These are phyloP conservation scores for Drosophila asahinai DNA, from an alignment of 1,140 invertebrate genomes.

Conservation along the genomic window DNA sequence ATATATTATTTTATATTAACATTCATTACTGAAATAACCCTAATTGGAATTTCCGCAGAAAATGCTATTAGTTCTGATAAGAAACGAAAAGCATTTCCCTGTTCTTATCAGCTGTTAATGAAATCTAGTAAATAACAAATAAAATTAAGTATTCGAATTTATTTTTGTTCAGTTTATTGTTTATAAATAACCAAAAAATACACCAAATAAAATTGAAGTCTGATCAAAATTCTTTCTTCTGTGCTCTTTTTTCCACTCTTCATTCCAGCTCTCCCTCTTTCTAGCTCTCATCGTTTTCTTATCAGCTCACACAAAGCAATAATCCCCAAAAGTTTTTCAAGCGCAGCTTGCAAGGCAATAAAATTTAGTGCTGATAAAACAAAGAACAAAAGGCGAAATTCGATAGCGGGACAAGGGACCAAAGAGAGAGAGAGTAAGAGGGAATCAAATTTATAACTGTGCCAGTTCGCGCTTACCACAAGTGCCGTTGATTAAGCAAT, in stretches of 20 bases:
- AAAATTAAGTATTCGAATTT: no score
- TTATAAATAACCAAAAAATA: no score
- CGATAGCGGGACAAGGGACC: conserved; percentile 19
- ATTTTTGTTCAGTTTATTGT: no score
- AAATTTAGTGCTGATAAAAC: conserved; percentile 68
- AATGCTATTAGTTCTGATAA: no score
- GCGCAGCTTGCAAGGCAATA: conserved; percentile 42
- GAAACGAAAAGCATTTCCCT: no score
- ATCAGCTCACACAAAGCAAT: conserved; percentile 14
- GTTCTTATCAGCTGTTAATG: no score
- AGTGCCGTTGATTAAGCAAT: conserved; percentile 75
- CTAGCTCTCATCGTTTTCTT: conserved; percentile 1
- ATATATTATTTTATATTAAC: background rate
- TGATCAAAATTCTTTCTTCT: background rate
- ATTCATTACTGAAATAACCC: background rate
- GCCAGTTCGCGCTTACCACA: conserved; percentile 70
- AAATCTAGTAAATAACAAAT: no score
- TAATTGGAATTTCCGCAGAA: background rate
- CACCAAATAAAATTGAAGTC: no score
- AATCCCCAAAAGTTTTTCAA: conserved; percentile 28
- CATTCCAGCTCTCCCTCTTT: background rate
- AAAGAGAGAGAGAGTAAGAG: conserved; percentile 2
- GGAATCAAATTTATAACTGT: conserved; percentile 55
- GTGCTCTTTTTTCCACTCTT: background rate
- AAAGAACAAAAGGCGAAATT: conserved; percentile 52